Evolutionary conservation across 2,113 vertebrate genomes (phyloP), one percentile per base, ranked within the genome.

Genomic region (Sceloporus undulatus): DNA sequence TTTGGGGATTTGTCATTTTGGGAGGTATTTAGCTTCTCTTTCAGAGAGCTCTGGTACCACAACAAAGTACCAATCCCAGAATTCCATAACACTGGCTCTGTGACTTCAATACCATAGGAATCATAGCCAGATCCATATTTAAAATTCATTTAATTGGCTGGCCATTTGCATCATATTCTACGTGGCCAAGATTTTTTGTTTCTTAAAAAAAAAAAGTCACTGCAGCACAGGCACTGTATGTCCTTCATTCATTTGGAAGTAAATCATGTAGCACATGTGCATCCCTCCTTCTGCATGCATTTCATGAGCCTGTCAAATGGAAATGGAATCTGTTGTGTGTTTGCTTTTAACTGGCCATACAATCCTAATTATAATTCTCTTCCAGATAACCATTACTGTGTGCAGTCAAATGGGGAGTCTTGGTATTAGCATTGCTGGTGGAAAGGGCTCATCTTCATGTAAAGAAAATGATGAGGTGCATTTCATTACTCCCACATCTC

Each of bases 391-490:
- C 91, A 97, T 98, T 92, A 98, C 97, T 95, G 96, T 98, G 89
- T 97, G 93, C 91, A 96, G 96, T 88, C 97, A 97, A 94, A 97
- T 95, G 88, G 97, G 97, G 34, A 95, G 97, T 91, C 94, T 98
- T 91, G 98, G 98, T 76, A 97, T 98, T 95, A 98, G 98, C 94
- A 98, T 98, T 91, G 98, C 97, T 85, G 98, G 98, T 94, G 98
- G 97, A 93, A 98, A 96, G 89, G 96, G 97, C 85, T 98, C 98
- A 76, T 93, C 97, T 93, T 97, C 98, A 66, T 98, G 96, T 94
- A 97, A 96, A 96, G 97, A 97, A 92, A 96, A 96, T 1, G 96
- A 98, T 90, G 97, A 98, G 96, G 98, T 98, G 85, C 93, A 92
- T 95, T 94, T 94, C 66, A 84, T 91, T 90, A 87, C 88, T 91